Percentiles rank a stretch among this genome's conserved stretches.
Evolutionary conservation across 2,888 invertebrate species (phyloP).

Genomic region (Plebejus melissa): DNA sequence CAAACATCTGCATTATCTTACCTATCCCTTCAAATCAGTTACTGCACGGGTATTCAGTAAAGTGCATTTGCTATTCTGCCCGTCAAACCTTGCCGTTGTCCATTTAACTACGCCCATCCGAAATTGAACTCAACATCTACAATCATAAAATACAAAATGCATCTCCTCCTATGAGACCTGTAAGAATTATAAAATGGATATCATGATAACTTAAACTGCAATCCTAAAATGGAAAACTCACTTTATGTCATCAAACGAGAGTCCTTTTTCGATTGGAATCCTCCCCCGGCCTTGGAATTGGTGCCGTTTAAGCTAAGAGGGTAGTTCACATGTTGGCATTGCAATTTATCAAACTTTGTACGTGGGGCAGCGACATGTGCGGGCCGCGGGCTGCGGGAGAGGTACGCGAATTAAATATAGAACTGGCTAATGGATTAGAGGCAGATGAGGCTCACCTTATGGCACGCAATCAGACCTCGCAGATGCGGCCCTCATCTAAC

Average conservation of each 20-base stretch:
- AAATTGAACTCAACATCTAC: constrained; percentile 41
- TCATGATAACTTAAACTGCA: constrained; percentile 59
- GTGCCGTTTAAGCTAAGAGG: constrained; percentile 74
- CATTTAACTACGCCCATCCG: constrained; percentile 33
- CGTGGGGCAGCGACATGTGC: constrained; percentile 71
- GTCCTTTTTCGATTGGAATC: constrained; percentile 40
- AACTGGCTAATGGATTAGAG: constrained; percentile 73
- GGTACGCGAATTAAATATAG: constrained; percentile 66
- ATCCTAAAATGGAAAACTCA: constrained; percentile 37
- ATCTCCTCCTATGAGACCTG: constrained; percentile 35
- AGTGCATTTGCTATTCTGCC: constrained; percentile 70
- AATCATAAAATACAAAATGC: constrained; percentile 40
- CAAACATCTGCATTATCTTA: constrained; percentile 75
- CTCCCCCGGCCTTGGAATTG: constrained; percentile 44
- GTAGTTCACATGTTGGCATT: constrained; percentile 76
- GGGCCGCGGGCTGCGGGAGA: constrained; percentile 57
- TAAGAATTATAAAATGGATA: constrained; percentile 48
- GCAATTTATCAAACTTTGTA: constrained; percentile 78
- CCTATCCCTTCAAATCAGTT: constrained; percentile 69
- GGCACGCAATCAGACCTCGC: constrained; percentile 59
- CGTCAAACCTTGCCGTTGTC: constrained; percentile 65
- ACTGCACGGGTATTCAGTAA: constrained; percentile 68
- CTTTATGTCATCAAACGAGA: constrained; percentile 36
- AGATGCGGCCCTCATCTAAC: constrained; percentile 53
- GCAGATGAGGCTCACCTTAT: constrained; percentile 64